A percentile compares a stretch with the other conserved stretches of the same genome.
Conservation (phyloP, 2,113 vertebrate species). For the Peucedramus taeniatus region DNA sequence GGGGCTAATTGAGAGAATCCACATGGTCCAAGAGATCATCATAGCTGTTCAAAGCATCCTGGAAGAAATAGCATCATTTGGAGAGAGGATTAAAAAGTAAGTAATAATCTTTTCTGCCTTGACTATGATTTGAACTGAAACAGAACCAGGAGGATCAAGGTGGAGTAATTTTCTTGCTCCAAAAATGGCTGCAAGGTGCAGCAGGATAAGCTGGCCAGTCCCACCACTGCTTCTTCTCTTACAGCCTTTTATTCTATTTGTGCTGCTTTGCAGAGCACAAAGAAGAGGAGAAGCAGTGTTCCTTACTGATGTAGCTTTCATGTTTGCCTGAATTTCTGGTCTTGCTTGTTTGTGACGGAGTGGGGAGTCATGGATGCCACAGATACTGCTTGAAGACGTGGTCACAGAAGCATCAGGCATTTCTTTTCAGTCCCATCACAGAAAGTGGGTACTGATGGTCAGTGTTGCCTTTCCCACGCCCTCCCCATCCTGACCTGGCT, state of each 20-base stretch:
- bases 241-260: background rate
- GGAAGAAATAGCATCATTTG: conserved; percentile 88
- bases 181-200: background rate
- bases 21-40: conserved; percentile 96
- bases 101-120: background rate
- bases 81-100: conserved; percentile 97
- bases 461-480: background rate
- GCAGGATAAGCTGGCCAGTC: background rate
- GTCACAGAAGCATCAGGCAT: background rate
- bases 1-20: conserved; percentile 92
- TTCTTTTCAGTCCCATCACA: background rate
- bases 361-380: background rate
- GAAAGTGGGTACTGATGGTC: background rate
- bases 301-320: background rate
- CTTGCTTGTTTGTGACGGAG: background rate
- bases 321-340: background rate
- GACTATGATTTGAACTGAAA: background rate
- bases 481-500: background rate
- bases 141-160: background rate
- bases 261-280: background rate
- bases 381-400: background rate
- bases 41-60: conserved; percentile 87
- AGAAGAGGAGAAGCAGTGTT: background rate
- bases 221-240: background rate
- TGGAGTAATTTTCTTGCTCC: background rate